Percentiles rank a stretch among this genome's conserved stretches.
Conservation (phyloP, 1,140 invertebrate species). For the Neelides sp. region DNA sequence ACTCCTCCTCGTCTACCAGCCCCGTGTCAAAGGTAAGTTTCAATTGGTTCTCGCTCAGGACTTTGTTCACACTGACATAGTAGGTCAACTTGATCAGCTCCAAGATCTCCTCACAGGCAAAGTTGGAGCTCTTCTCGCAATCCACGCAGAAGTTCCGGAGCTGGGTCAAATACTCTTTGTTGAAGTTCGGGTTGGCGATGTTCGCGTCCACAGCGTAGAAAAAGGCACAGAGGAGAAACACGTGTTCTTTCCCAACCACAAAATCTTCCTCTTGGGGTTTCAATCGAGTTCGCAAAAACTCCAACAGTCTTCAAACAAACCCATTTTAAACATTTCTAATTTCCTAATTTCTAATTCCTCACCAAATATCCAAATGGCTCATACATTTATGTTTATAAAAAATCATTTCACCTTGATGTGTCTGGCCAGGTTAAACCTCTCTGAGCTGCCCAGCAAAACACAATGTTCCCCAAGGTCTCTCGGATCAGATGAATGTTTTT, state of each 20-base stretch:
- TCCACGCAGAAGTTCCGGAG: slow-evolving; percentile 24
- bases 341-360: too few relatives aligned
- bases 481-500: slow-evolving; percentile 65
- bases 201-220: slow-evolving; percentile 41
- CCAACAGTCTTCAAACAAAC: slow-evolving; percentile 36
- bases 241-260: slow-evolving; percentile 17
- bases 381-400: neutral
- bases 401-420: slow-evolving; percentile 37
- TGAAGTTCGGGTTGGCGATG: slow-evolving; percentile 1
- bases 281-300: slow-evolving; percentile 34
- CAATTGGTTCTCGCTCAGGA: neutral
- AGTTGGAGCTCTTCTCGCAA: slow-evolving; percentile 3
- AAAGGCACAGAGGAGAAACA: slow-evolving; percentile 40
- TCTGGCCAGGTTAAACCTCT: slow-evolving; percentile 50
- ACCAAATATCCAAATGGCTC: neutral
- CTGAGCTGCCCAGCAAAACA: slow-evolving; percentile 79
- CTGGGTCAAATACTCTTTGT: slow-evolving; percentile 13
- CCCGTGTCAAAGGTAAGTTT: neutral
- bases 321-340: neutral
- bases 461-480: slow-evolving; percentile 63
- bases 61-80: slow-evolving; percentile 3
- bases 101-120: slow-evolving; percentile 15
- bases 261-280: slow-evolving; percentile 8
- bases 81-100: slow-evolving; percentile 18
- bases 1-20: slow-evolving; percentile 16